Base-by-base conservation (phyloP, 2,888 invertebrate genomes). In the Lapara coniferarum region DNA sequence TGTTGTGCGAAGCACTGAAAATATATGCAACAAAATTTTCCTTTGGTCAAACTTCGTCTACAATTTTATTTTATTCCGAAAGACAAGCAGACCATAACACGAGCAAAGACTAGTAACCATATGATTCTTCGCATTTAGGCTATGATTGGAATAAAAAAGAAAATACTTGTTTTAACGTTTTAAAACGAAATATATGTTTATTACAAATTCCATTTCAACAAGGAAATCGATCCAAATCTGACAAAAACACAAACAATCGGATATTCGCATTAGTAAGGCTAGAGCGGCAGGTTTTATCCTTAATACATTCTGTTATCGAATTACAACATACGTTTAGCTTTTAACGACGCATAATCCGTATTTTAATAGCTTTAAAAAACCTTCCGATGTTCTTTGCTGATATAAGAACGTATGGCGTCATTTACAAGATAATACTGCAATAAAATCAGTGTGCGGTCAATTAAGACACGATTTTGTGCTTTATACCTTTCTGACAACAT, bases 391-490 rank as follows among this genome's bases (percentile, higher is more conserved):
- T 74, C 70, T 69, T 71, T 72, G 72, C 69, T 73, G 78, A 78
- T 78, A 75, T 59, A 59, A 52, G 57, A 58, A 58, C 58, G 58
- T 58, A 58, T 52, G 51, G 66, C 70, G 71, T 74, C 75, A 66
- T 74, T 73, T 76, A 73, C 71, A 78, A 75, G 77, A 77, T 80
- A 75, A 77, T 73, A 74, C 52, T 56, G 67, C 69, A 70, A 73
- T 80, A 72, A 78, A 79, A 75, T 69, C 76, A 66, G 77, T 78
- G 79, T 82, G 76, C 75, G 77, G 77, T 80, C 81, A 81, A 76
- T 78, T 78, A 75, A 70, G 69, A 55, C 51, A 37, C 52, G 68
- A 56, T 70, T 67, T 57, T 63, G 68, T 75, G 73, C 69, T 58
- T 52, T 69, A 68, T 73, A 70, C 56, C 66, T 44, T 49, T 69